Base-by-base conservation (phyloP, 1,140 invertebrate species). In the Eueides isabella region DNA sequence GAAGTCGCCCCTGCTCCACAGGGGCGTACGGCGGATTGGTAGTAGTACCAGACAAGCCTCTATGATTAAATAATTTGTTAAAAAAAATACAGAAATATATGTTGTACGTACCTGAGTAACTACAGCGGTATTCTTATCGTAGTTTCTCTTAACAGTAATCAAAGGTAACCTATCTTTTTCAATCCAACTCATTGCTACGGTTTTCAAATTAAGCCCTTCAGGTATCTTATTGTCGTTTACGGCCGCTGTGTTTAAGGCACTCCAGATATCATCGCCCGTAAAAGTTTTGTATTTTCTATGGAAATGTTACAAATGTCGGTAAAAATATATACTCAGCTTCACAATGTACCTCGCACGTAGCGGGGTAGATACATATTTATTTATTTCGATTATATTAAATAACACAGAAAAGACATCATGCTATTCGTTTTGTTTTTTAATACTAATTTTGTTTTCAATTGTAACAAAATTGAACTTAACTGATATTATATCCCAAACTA, bases 221-320 rank as follows among this genome's bases (percentile, higher is more conserved):
- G 94, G 89, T 16, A 97, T 87, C 14, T 92, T 95, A 1, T 93
- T 88, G 76, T 96, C 95, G 7, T 88, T 87, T 16, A 89, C 76
- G 0, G 95, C 96, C 71, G 97, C 96, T 48, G 95, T 92, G 5
- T 96, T 96, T 26, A 99, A 86, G 23, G 95, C 94, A 31, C 94
- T 89, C 97, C 97, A 99, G 28, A 99, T 94, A 82, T 98, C 97
- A 75, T 97, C 95, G 48, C 96, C 96, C 7, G 95, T 95, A 76
- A 98, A 98, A 16, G 96, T 96, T 72, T 95, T 94, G 83, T 95
- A 97, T 82, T 96, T 94, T 68, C 96, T 96, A 70, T 26, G 48
- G 2, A 48, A 48, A 48, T n/a, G n/a, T n/a, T n/a, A n/a, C n/a
- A n/a, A n/a, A n/a, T n/a, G n/a, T n/a, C n/a, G 2, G 19, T 3